These are phyloP conservation scores for Athetis lepigone DNA, from an alignment of 2,888 invertebrate genomes.

Conservation along the genomic window DNA sequence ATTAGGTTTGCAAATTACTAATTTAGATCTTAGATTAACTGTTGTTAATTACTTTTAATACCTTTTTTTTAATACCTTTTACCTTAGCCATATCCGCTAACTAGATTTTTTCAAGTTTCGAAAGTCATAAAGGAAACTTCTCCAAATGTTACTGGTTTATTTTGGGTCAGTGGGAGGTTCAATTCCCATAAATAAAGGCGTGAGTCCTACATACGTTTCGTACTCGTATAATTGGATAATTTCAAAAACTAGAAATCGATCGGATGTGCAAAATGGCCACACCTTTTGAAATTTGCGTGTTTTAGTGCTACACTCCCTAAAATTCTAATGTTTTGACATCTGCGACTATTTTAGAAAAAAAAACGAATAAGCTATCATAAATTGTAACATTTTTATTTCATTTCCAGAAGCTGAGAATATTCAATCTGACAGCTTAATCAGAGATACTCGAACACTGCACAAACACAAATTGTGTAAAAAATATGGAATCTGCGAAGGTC, in stretches of 20 bases:
- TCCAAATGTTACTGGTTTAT: slow-evolving; percentile 14
- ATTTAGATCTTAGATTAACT: slow-evolving; percentile 14
- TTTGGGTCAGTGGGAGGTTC: slow-evolving; percentile 27
- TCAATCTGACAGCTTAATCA: slow-evolving; percentile 57
- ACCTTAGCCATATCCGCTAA: neutral
- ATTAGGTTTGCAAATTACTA: neutral
- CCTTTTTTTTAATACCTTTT: neutral
- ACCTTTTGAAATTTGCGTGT: neutral
- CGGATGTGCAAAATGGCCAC: slow-evolving; percentile 38
- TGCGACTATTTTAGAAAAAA: neutral
- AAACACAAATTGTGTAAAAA: slow-evolving; percentile 76
- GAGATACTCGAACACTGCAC: slow-evolving; percentile 71
- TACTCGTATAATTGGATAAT: slow-evolving; percentile 47
- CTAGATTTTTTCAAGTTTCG: slow-evolving; percentile 8
- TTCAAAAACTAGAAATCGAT: slow-evolving; percentile 33
- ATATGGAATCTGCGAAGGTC: slow-evolving; percentile 76
- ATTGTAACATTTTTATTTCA: neutral
- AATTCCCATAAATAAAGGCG: slow-evolving; percentile 47
- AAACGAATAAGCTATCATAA: neutral
- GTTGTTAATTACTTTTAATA: neutral
- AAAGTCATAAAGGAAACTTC: slow-evolving; percentile 24
- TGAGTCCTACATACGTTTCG: slow-evolving; percentile 38
- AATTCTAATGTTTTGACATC: neutral
- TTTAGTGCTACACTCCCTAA: neutral
- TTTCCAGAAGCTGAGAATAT: slow-evolving; percentile 67